A percentile compares a stretch with the other conserved stretches of the same genome.
phyloP scores from a whole-genome alignment of 2,113 vertebrate genomes.

The Lasiurus borealis region DNA sequence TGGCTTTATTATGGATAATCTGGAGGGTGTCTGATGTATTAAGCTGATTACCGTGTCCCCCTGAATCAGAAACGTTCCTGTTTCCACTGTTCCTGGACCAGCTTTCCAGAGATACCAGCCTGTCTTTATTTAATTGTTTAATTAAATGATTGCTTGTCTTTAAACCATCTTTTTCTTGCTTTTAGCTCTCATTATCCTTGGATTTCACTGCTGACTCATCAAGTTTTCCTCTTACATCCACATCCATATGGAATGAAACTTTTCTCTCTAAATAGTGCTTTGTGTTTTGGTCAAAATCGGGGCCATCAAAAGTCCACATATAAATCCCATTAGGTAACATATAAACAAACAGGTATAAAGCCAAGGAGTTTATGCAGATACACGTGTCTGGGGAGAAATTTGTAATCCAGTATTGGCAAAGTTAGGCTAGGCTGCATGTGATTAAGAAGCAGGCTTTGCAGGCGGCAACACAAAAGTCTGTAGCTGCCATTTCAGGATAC shows the following conservation, averaged over 20 bases:
- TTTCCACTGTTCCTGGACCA: not conserved
- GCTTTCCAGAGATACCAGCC: not conserved
- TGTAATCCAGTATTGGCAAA: not conserved
- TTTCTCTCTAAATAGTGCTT: not conserved
- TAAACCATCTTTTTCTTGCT: not conserved
- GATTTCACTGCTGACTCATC: not conserved
- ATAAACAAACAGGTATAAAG: not conserved
- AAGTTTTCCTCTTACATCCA: not conserved
- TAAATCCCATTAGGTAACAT: not conserved
- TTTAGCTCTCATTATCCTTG: not conserved
- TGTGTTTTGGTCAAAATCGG: conserved; percentile 7
- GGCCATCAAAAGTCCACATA: not conserved
- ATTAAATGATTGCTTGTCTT: not conserved
- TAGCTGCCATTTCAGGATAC: not conserved
- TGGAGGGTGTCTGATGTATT: conserved; percentile 35
- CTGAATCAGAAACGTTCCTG: conserved; percentile 30
- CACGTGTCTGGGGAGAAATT: not conserved
- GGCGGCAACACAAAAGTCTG: not conserved
- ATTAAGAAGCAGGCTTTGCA: not conserved
- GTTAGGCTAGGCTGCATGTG: not conserved
- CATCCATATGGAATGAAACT: not conserved
- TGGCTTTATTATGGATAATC: conserved; percentile 43
- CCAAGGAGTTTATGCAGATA: not conserved
- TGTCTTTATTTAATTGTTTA: too few species aligned
- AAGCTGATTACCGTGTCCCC: conserved; percentile 48